phyloP scores from a whole-genome alignment of 2,113 vertebrate genomes.

The Corvus cornix region DNA sequence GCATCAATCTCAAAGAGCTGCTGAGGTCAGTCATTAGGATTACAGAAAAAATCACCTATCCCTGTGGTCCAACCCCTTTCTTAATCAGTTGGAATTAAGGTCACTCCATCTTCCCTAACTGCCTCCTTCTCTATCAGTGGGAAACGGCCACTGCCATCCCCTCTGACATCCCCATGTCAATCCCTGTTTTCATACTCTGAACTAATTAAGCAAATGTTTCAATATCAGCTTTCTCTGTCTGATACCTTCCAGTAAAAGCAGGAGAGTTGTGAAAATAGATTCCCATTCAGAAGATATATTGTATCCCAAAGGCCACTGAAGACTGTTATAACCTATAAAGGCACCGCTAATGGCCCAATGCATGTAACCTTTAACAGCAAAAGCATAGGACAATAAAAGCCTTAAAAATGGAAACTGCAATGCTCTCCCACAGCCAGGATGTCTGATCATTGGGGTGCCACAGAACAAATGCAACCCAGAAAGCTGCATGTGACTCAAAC shows the following conservation, averaged over 20 bases:
- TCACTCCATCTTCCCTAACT: not conserved
- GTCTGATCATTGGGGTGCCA: not conserved
- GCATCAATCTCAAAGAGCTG: not conserved
- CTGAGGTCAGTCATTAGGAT: not conserved
- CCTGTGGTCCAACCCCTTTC: not conserved
- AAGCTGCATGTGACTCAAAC: not conserved
- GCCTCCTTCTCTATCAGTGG: not conserved
- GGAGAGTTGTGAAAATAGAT: not conserved
- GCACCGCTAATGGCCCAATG: not conserved
- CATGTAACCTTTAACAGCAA: not conserved
- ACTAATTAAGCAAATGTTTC: not conserved
- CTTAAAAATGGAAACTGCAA: not conserved
- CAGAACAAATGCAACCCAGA: not conserved
- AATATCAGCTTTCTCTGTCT: not conserved
- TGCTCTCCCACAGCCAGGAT: not conserved
- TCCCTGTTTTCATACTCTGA: not conserved
- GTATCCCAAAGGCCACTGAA: not conserved
- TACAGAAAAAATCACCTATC: not conserved
- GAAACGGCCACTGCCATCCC: not conserved
- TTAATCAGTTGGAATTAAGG: not conserved
- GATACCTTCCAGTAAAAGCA: not conserved
- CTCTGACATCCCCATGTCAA: not conserved
- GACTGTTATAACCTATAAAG: not conserved
- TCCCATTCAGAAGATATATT: not conserved
- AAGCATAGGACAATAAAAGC: not conserved